A percentile compares a stretch with the other conserved stretches of the same genome.
phyloP scores from a whole-genome alignment of 2,888 invertebrate genomes.

The Altica lythri region DNA sequence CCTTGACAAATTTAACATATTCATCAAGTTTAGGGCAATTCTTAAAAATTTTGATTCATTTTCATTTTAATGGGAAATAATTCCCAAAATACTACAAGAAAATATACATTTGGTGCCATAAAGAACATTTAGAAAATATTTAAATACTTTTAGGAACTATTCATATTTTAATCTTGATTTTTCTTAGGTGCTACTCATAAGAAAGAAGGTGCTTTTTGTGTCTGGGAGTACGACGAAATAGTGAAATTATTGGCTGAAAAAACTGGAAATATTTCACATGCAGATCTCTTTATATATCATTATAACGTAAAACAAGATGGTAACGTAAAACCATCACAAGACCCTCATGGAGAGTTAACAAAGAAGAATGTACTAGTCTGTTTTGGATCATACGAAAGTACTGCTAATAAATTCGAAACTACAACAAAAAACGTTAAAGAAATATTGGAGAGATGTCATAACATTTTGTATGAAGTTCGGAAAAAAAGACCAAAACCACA shows the following conservation, averaged over 20 bases:
- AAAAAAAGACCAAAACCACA: slow-evolving; percentile 84
- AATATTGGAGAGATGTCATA: slow-evolving; percentile 67
- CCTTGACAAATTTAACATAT: too few relatives aligned
- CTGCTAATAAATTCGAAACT: slow-evolving; percentile 72
- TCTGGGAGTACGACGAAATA: slow-evolving; percentile 84
- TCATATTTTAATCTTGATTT: too few relatives aligned
- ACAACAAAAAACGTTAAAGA: slow-evolving; percentile 63
- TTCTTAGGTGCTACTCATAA: slow-evolving; percentile 66
- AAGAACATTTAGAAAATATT: too few relatives aligned
- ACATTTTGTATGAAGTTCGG: slow-evolving; percentile 72
- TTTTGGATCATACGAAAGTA: slow-evolving; percentile 70
- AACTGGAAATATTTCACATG: slow-evolving; percentile 59
- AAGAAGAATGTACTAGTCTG: slow-evolving; percentile 85
- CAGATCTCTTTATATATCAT: slow-evolving; percentile 78
- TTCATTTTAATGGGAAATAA: too few relatives aligned
- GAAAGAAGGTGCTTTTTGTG: slow-evolving; percentile 89
- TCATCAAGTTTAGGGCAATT: too few relatives aligned
- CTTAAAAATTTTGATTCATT: too few relatives aligned
- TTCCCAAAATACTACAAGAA: too few relatives aligned
- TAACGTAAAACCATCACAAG: slow-evolving; percentile 77
- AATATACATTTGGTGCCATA: too few relatives aligned
- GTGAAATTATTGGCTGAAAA: slow-evolving; percentile 61
- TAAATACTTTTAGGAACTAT: slow-evolving; percentile 11
- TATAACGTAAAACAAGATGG: slow-evolving; percentile 77
- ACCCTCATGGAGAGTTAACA: slow-evolving; percentile 87